Percentiles rank a stretch among this genome's conserved stretches.
phyloP scores from a whole-genome alignment of 2,888 invertebrate species.

The Eustalomyia histrio region DNA sequence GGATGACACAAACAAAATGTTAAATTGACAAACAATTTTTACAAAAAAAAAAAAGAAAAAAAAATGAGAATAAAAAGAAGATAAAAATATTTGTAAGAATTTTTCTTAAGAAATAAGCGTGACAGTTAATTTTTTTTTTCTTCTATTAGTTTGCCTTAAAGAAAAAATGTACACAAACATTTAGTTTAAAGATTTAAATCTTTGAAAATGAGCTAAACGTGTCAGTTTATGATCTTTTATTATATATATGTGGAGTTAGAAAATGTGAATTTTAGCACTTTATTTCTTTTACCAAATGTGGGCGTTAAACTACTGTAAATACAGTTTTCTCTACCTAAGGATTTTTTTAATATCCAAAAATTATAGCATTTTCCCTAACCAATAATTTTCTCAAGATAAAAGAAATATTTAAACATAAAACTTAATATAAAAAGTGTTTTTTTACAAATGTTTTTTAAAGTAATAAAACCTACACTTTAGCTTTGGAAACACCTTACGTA shows the following conservation, averaged over 20 bases:
- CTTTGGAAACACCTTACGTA: conserved; percentile 11
- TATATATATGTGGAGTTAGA: conserved; percentile 15
- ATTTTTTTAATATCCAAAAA: too few relatives aligned
- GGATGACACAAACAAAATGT: conserved; percentile 55
- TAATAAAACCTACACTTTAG: conserved; percentile 54
- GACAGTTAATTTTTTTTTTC: conserved; percentile 50
- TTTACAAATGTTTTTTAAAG: conserved; percentile 30
- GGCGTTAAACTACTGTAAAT: conserved; percentile 50
- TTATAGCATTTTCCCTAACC: too few relatives aligned
- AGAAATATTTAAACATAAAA: conserved; percentile 38
- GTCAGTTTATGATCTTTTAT: conserved; percentile 55
- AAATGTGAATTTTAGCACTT: conserved; percentile 13
- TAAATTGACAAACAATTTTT: conserved; percentile 60
- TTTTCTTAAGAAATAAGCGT: conserved; percentile 60
- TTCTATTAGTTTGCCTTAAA: not conserved
- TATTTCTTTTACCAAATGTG: conserved; percentile 32
- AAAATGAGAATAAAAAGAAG: conserved; percentile 13
- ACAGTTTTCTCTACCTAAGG: too few relatives aligned
- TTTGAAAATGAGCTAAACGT: conserved; percentile 63
- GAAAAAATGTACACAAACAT: not conserved
- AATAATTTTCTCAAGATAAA: not conserved
- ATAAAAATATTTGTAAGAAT: conserved; percentile 33
- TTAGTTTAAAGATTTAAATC: conserved; percentile 60
- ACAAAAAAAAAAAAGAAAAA: too few relatives aligned
- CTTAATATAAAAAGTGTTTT: not conserved